Evolutionary conservation across 2,888 invertebrate genomes (phyloP), one percentile per base, ranked within the genome.

Genomic region (Apodemia hepburni): DNA sequence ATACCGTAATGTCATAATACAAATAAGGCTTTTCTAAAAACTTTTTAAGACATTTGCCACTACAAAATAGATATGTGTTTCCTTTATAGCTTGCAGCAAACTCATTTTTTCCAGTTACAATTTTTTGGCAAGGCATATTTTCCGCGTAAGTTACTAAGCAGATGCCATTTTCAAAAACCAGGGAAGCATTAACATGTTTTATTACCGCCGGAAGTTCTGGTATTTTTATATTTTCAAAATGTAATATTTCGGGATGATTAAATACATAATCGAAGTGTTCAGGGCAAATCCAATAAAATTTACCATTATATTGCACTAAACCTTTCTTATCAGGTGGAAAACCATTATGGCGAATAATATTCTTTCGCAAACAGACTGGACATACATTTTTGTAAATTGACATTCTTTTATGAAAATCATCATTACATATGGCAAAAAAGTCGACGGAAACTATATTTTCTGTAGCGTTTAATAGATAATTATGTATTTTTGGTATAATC

Each of bases 81-180:
- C 90, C 85, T 63, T 80, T 79, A 75, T 92, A 94, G 45, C 75
- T 75, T 2, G 91, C 90, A 6, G 92, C 92, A 64, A 84, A 86
- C 18, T 89, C 75, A 35, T 77, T 69, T 57, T 70, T 75, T 0
- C 95, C 95, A 54, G 77, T 78, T 35, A 79, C 71, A 27, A 93
- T 72, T 61, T 76, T 81, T 68, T 92, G 89, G 1, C 81, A 71
- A 3, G 93, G 93, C 64, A 92, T 77, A 70, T 90, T 86, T 67
- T 93, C 88, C 59, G 92, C 90, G 71, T 93, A 94, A 35, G 93
- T 93, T 0, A 94, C 93, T 33, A 94, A 83, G 73, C 95, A 95
- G 65, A 89, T 77, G 0, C 95, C 95, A 65, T 90, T 80, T 76
- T 92, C 92, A 67, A 91, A 90, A 42, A 93, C 76, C 61, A 81